Percentiles rank a stretch among this genome's conserved stretches.
Evolutionary conservation across 2,888 invertebrate species (phyloP).

Genomic region (Xylota segnis): DNA sequence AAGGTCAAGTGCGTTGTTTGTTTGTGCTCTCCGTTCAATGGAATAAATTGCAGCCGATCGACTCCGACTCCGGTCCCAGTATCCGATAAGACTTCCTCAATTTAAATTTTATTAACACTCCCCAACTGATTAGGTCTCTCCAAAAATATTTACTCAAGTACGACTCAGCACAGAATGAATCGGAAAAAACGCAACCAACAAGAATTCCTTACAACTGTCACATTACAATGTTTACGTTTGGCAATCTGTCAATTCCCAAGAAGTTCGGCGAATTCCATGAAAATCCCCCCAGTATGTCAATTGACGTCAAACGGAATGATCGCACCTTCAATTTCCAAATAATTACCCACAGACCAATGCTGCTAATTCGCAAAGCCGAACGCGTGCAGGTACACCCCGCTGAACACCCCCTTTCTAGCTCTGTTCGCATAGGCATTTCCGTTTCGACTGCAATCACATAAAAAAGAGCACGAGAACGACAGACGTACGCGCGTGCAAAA

Average conservation of each 20-base stretch:
- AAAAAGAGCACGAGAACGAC: constrained; percentile 24
- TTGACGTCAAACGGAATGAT: constrained; percentile 58
- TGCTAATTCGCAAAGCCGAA: constrained; percentile 33
- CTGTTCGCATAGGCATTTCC: constrained; percentile 19
- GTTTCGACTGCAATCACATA: constrained; percentile 41
- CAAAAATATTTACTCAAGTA: constrained; percentile 6
- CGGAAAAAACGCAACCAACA: background rate
- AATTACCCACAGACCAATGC: constrained; percentile 12
- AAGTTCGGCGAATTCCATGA: constrained; percentile 31
- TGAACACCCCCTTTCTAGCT: background rate
- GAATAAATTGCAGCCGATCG: constrained; percentile 13
- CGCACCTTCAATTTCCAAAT: constrained; percentile 56
- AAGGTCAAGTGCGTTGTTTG: constrained; percentile 46
- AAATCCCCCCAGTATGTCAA: constrained; percentile 26
- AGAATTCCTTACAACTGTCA: constrained; percentile 26
- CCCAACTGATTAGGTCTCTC: background rate
- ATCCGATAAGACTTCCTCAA: constrained; percentile 13
- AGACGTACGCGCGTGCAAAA: constrained; percentile 32
- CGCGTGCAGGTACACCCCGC: constrained; percentile 36
- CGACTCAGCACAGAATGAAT: background rate
- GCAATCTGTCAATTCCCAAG: constrained; percentile 7
- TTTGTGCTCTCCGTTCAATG: background rate
- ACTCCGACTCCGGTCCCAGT: background rate
- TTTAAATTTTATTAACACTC: background rate
- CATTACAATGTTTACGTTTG: constrained; percentile 24